A percentile compares a stretch with the other conserved stretches of the same genome.
phyloP scores from a whole-genome alignment of 2,888 invertebrate genomes.

The Thera obeliscata region DNA sequence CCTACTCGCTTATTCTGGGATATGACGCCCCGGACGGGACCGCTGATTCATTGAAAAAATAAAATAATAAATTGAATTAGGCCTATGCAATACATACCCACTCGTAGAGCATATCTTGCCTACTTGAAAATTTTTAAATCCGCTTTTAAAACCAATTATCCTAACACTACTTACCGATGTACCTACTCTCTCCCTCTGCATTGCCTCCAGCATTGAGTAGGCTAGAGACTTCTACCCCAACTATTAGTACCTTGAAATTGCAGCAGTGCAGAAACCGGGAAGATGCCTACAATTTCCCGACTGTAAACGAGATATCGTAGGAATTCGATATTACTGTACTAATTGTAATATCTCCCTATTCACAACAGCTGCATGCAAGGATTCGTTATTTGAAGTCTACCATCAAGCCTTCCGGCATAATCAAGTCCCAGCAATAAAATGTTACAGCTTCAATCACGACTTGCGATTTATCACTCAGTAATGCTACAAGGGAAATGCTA shows the following conservation, averaged over 20 bases:
- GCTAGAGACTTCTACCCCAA: not conserved
- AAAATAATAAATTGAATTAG: too few species aligned
- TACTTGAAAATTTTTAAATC: too few species aligned
- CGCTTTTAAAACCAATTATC: too few species aligned
- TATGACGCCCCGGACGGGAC: slow-evolving; percentile 69
- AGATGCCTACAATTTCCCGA: slow-evolving; percentile 1
- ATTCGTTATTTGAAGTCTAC: slow-evolving; percentile 47
- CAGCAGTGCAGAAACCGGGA: not conserved
- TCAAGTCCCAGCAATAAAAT: slow-evolving; percentile 49
- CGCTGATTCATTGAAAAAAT: slow-evolving; percentile 47
- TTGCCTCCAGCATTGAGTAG: not conserved
- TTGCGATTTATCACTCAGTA: slow-evolving; percentile 44
- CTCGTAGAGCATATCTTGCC: too few species aligned
- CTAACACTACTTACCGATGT: too few species aligned
- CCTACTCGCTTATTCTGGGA: slow-evolving; percentile 73
- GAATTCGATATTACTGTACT: not conserved
- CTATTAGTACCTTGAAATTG: not conserved
- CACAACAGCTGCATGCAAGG: slow-evolving; percentile 13
- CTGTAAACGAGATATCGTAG: not conserved
- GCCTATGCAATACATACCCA: too few species aligned
- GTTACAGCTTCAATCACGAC: slow-evolving; percentile 52
- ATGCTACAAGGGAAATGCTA: slow-evolving; percentile 40
- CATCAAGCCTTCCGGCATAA: slow-evolving; percentile 49
- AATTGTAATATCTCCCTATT: slow-evolving; percentile 1
- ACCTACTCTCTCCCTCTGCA: too few species aligned